Evolutionary conservation across 2,888 invertebrate genomes (phyloP).

Genomic region (Scaptomyza cyrtandrae): DNA sequence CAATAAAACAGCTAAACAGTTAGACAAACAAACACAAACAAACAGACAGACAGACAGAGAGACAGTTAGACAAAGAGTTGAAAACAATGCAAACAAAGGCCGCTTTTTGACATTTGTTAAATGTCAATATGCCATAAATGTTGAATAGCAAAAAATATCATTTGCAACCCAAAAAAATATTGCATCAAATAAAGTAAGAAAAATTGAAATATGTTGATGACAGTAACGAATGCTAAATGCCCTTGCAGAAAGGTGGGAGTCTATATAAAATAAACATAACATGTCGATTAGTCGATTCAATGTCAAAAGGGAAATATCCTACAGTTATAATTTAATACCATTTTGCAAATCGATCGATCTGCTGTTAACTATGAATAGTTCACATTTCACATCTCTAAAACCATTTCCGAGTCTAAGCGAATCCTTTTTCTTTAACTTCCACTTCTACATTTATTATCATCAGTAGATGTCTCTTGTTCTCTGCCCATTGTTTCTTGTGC

Average conservation of each 20-base stretch:
- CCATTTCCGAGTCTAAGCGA: too few relatives aligned
- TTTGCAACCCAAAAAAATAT: conserved; percentile 9
- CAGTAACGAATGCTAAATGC: not conserved
- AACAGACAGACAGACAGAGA: not conserved
- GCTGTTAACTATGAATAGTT: too few relatives aligned
- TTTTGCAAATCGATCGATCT: too few relatives aligned
- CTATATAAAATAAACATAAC: too few relatives aligned
- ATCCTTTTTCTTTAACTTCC: conserved; percentile 1
- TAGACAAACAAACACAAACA: not conserved
- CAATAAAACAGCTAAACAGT: conserved; percentile 36
- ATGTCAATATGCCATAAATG: conserved; percentile 71
- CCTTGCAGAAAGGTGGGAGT: too few relatives aligned
- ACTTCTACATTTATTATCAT: not conserved
- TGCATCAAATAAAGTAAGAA: conserved; percentile 4
- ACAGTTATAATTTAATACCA: too few relatives aligned
- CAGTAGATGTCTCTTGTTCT: conserved; percentile 47
- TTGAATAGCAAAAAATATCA: conserved; percentile 10
- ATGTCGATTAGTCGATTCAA: too few relatives aligned
- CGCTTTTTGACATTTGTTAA: conserved; percentile 74
- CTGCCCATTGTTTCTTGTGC: conserved; percentile 31
- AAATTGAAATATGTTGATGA: not conserved
- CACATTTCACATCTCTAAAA: too few relatives aligned
- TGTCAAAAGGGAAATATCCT: too few relatives aligned
- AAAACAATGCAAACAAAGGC: conserved; percentile 59
- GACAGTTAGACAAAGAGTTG: conserved; percentile 12